phyloP scores from a whole-genome alignment of 1,140 invertebrate species.

The Drosophila ironensis region DNA sequence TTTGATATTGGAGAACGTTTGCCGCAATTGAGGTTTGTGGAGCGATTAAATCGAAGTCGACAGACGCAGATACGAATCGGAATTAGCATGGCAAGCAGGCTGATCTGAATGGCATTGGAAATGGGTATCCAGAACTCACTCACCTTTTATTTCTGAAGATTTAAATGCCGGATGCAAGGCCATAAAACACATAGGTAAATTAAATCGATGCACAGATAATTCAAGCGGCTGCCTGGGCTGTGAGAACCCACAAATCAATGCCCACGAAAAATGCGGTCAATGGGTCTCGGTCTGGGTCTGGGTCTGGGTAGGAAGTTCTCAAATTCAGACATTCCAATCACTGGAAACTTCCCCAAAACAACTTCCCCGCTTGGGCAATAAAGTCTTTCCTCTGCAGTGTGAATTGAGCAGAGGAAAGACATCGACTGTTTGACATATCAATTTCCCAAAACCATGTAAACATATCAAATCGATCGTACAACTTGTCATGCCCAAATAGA shows the following conservation, averaged over 20 bases:
- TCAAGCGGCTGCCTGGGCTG: constrained; percentile 2
- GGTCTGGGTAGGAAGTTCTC: constrained; percentile 25
- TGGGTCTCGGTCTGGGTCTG: constrained; percentile 9
- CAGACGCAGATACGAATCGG: constrained; percentile 32
- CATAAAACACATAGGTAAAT: no score
- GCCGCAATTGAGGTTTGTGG: constrained; percentile 30
- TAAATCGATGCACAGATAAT: constrained; percentile 11
- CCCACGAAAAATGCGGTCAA: constrained; percentile 34
- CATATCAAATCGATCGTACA: constrained; percentile 72
- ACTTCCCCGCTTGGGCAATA: constrained; percentile 23
- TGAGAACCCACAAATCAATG: constrained; percentile 28
- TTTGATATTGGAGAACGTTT: constrained; percentile 55
- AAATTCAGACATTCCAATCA: constrained; percentile 32
- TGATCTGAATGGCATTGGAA: not conserved
- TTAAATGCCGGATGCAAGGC: not conserved
- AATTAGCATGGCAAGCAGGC: constrained; percentile 17
- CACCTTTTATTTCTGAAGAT: not conserved
- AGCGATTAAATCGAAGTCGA: constrained; percentile 22
- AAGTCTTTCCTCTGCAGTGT: constrained; percentile 23
- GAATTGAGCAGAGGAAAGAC: constrained; percentile 14
- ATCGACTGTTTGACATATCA: constrained; percentile 66
- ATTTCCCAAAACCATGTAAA: constrained; percentile 62
- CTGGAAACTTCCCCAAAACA: constrained; percentile 31
- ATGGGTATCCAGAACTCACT: not conserved
- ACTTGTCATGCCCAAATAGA: constrained; percentile 73